These are phyloP conservation scores for Isotomurus palustris DNA, from an alignment of 2,888 invertebrate genomes.

Conservation along the genomic window DNA sequence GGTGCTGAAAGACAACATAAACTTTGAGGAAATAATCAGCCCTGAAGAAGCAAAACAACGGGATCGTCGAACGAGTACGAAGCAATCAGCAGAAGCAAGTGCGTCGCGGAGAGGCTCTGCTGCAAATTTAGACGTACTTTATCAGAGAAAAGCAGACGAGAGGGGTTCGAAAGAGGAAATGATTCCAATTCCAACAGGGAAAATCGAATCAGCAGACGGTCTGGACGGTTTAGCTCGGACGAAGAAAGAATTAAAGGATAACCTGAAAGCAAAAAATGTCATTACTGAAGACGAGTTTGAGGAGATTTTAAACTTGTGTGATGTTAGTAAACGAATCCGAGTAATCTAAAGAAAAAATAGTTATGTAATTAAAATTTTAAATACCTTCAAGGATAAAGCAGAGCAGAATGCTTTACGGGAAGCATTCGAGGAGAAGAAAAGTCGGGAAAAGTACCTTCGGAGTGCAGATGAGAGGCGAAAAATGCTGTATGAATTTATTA, in stretches of 20 bases:
- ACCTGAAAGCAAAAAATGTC: slow-evolving; percentile 11
- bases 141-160: slow-evolving; percentile 1
- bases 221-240: not conserved
- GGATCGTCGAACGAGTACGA: not conserved
- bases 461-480: slow-evolving; percentile 33
- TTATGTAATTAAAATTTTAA: not conserved
- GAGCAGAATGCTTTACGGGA: slow-evolving; percentile 33
- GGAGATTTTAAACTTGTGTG: slow-evolving; percentile 35
- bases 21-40: slow-evolving; percentile 19
- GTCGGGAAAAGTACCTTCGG: slow-evolving; percentile 36
- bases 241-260: slow-evolving; percentile 2
- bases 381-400: slow-evolving; percentile 19
- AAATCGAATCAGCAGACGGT: not conserved
- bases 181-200: not conserved
- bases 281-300: slow-evolving; percentile 38
- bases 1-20: slow-evolving; percentile 14
- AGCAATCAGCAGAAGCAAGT: not conserved
- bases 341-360: not conserved
- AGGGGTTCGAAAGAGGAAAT: slow-evolving; percentile 1
- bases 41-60: not conserved
- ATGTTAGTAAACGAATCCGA: slow-evolving; percentile 9
- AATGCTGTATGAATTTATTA: slow-evolving; percentile 41
- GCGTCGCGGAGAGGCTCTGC: not conserved
- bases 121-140: not conserved
- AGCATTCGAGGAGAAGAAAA: slow-evolving; percentile 31